Base-by-base conservation (phyloP, 2,888 invertebrate genomes). In the Megaustenia siamemsis region DNA sequence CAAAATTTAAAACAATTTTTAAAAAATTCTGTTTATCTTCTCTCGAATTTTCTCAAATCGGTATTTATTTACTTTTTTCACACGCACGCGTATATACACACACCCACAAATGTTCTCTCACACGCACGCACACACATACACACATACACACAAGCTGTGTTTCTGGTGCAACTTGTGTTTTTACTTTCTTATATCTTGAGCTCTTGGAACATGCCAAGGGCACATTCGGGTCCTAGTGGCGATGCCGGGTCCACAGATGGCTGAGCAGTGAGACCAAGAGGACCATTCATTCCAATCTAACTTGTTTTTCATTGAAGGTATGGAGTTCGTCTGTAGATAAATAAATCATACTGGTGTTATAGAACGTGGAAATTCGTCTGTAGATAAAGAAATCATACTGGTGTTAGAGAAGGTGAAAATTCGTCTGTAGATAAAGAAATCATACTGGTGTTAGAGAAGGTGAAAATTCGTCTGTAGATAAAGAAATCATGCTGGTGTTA, bases 251-350 rank as follows among this genome's bases (percentile, higher is more conserved):
- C 63, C 81, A 56, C 81, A 81, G 8, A 24, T 3, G 0, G 81
- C 18, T 24, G 69, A 71, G 28, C 81, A 81, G n/a, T 40, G 24
- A 38, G 81, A 81, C 81, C 81, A 81, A 5, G 24, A 10, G 15
- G 81, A 24, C 81, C 81, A 81, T 38, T 53, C 71, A 12, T 32
- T 53, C 71, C 71, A 56, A 10, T 10, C 40, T 21, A 40, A 40
- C 21, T 32, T 24, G 32, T 53, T 21, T 28, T 18, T 24, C 6
- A 5, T 63, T 8, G 3, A 8, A 15, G 38, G 4, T 15, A 24
- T 24, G 15, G 15, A 12, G 1, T 28, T 28, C 2, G 63, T 63
- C 63, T 63, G 63, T 63, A 28, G 28, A 63, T n/a, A 63, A 8
- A 28, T 45, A 45, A 45, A 12, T 45, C 12, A 45, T 12, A 45